Percentiles rank a stretch among this genome's conserved stretches.
phyloP scores from a whole-genome alignment of 2,888 invertebrate species.

The Ormyrus nitidulus region DNA sequence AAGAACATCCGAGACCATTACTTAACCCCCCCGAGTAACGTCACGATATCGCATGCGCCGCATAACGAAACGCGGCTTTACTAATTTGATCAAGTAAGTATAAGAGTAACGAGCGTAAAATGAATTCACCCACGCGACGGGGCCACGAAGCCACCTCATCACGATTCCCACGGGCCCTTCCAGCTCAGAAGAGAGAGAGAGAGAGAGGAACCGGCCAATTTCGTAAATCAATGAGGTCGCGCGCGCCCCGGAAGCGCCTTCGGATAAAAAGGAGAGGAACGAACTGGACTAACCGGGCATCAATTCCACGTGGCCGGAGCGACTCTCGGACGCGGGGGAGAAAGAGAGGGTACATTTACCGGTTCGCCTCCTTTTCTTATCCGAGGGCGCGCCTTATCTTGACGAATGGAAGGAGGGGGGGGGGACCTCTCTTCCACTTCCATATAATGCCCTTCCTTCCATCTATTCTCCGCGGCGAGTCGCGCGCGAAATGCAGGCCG shows the following conservation, averaged over 20 bases:
- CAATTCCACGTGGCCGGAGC: conserved; percentile 3
- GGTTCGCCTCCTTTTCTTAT: conserved; percentile 20
- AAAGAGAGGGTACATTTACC: conserved; percentile 23
- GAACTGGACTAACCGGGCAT: not conserved
- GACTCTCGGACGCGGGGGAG: not conserved
- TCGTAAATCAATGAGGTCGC: conserved; percentile 27
- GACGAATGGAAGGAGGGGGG: conserved; percentile 22
- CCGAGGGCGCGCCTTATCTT: conserved; percentile 47
- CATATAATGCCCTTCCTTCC: not conserved
- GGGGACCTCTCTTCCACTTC: not conserved
- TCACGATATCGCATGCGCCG: too few relatives aligned
- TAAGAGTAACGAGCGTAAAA: too few relatives aligned
- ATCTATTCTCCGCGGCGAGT: conserved; percentile 22
- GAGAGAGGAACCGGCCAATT: not conserved
- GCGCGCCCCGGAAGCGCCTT: not conserved
- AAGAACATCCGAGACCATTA: too few relatives aligned
- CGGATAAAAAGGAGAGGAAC: not conserved
- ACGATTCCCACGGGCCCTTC: too few relatives aligned
- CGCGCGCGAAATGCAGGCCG: not conserved
- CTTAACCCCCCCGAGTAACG: too few relatives aligned
- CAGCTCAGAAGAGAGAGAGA: too few relatives aligned
- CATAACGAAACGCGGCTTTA: too few relatives aligned
- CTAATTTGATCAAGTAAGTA: too few relatives aligned
- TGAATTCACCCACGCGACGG: too few relatives aligned
- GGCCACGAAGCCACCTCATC: too few relatives aligned